Evolutionary conservation across 1,140 invertebrate genomes (phyloP), one percentile per base, ranked within the genome.

Genomic region (Pseudomyrmex flavicornis): DNA sequence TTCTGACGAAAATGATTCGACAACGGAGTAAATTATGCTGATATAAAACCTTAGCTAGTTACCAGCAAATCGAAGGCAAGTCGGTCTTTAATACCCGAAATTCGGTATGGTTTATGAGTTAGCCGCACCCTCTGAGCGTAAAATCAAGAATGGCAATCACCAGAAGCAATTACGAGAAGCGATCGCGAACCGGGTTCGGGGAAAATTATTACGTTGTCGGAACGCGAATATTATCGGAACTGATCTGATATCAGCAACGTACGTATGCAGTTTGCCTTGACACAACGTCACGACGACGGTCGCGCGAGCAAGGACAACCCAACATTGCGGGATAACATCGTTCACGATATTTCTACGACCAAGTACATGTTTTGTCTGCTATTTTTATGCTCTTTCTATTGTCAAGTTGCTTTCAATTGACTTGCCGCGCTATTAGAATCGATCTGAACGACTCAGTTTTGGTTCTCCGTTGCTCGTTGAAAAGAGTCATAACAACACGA

Each of bases 211-310:
- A 84, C 76, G 73, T 70, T 75, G 79, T 82, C 61, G 54, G 63
- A 15, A 44, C 48, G 56, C 74, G 68, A 68, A 52, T 56, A 80
- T 56, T 74, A 88, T 88, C 87, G 83, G 35, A 35, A 48, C 76
- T 46, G 83, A 88, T 88, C 87, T 85, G 83, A 84, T 75, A 80
- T 88, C 83, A 54, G 35, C 35, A 69, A 69, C 68, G 77, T 84
- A 88, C 75, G 66, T 86, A 89, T 75, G 84, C 74, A 84, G 84
- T 83, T 90, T 52, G 87, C 90, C 90, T 90, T 90, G 90, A 90
- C 90, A 90, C 66, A 84, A 52, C 76, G 77, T 74, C 26, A 26
- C 26, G 88, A 86, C 85, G 83, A 82, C 87, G 82, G 85, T 90
- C 73, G 89, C 80, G 72, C 79, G 84, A 88, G 87, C 90, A 90